Base-by-base conservation (phyloP, 1,140 invertebrate genomes). In the Ceratina calcarata region DNA sequence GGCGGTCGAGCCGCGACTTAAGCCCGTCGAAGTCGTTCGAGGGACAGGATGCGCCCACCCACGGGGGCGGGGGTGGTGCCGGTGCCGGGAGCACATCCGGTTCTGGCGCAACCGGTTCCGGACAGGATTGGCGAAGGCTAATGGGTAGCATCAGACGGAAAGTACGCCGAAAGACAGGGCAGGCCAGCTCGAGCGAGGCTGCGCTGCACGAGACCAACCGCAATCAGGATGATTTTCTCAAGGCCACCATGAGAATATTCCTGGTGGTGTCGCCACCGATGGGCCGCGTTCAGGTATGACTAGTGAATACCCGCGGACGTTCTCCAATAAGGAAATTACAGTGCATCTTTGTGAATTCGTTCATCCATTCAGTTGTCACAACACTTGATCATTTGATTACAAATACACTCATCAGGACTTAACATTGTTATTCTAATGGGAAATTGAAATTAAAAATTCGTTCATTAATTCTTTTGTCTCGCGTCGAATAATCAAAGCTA, bases 161-260 rank as follows among this genome's bases (percentile, higher is more conserved):
- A 71, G 92, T 93, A 32, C 87, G 90, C 68, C 86, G 91, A 8
- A 90, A 91, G 64, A 73, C 88, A 4, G 71, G 88, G 3, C 88
- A 90, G 49, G 83, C 84, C 78, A 90, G 85, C 65, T 84, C 82
- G 62, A 90, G 90, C 80, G 90, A 91, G 67, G 84, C 83, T 10
- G 78, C 83, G 64, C 80, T 88, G 37, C 86, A 81, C 10, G 84
- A 86, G 37, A 89, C 81, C 37, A 85, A 78, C 76, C 90, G 78
- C 22, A 89, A 93, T 75, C 92, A 93, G 22, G 93, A 94, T 89
- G 94, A 94, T 81, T 94, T 94, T 86, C 91, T 95, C 22, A 94
- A 94, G 78, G 94, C 95, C 15, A 94, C 95, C 69, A 95, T 95
- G 94, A 93, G 95, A 85, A 95, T 95, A 71, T 95, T 95, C 87